Base-by-base conservation (phyloP, 2,113 vertebrate species). In the Prochilodus magdalenae region DNA sequence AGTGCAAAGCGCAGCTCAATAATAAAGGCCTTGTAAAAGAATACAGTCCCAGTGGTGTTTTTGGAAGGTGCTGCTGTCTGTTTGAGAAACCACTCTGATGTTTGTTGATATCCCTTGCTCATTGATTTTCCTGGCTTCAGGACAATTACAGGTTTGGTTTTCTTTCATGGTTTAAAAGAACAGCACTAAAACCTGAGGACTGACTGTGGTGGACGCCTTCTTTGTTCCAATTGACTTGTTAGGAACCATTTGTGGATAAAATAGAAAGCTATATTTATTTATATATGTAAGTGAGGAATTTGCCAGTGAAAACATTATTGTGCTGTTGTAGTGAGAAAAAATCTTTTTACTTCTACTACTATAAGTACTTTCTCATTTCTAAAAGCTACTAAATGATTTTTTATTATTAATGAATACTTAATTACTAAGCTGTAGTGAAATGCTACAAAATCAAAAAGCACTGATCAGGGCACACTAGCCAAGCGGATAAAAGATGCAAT, bases 101-200 rank as follows among this genome's bases (percentile, higher is more conserved):
- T 86, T 83, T 89, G 85, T 88, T 83, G 83, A 79, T 70, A 83
- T 77, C 83, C 82, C 70, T 87, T 70, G 44, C 40, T 49, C 69
- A 75, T 85, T 81, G 84, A 85, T 83, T 75, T 47, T 5, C 30
- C 40, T 63, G 51, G 55, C 59, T 72, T 57, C 81, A 57, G 69
- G 74, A 78, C 79, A 67, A 78, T 77, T 69, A 81, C n/a, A 20
- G 29, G 30, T 69, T 87, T 82, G 2, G 3, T 62, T 86, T 82
- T 33, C 62, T n/a, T 60, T 27, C 72, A 18, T 4, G 22, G 16
- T 62, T 62, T 44, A 75, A 77, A 59, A 65, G 73, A 84, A 67
- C 16, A 71, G 65, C 27, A 33, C 51, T 72, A 66, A 77, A 76
- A 81, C 57, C 16, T 29, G 83, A 73, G 20, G 78, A 67, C 59